Evolutionary conservation across 2,113 vertebrate species (phyloP).

Genomic region (Stictonetta naevosa): DNA sequence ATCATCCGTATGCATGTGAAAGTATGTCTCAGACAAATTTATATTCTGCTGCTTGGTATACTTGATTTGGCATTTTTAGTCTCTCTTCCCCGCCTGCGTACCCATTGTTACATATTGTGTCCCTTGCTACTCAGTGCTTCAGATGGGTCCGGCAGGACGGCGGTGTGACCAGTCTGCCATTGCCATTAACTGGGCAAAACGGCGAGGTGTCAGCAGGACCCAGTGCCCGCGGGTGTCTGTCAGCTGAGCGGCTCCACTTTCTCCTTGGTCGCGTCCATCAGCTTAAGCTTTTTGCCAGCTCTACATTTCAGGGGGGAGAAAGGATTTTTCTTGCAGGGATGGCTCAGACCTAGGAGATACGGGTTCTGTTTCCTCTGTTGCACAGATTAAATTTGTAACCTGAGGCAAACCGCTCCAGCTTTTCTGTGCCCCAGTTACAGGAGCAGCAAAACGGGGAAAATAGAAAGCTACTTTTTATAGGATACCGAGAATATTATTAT

Average conservation of each 20-base stretch:
- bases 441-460: slow-evolving; percentile 26
- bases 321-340: slow-evolving; percentile 21
- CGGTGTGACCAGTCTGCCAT: slow-evolving; percentile 14
- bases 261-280: background rate
- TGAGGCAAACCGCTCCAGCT: slow-evolving; percentile 37
- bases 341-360: background rate
- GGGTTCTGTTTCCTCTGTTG: slow-evolving; percentile 25
- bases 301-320: background rate
- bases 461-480: background rate
- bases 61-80: slow-evolving; percentile 25
- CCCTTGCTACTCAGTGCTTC: slow-evolving; percentile 34
- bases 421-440: slow-evolving; percentile 40
- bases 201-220: background rate
- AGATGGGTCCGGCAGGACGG: background rate
- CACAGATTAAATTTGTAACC: slow-evolving; percentile 60
- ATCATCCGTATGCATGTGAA: background rate
- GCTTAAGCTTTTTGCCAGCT: slow-evolving; percentile 20
- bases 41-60: background rate
- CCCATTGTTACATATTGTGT: slow-evolving; percentile 33
- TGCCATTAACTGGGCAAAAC: background rate
- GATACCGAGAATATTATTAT: slow-evolving; percentile 24
- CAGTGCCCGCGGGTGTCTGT: background rate
- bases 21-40: background rate
- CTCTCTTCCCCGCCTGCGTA: slow-evolving; percentile 23
- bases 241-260: background rate